These are phyloP conservation scores for Tupiocoris notatus DNA, from an alignment of 2,888 invertebrate genomes.

Conservation along the genomic window DNA sequence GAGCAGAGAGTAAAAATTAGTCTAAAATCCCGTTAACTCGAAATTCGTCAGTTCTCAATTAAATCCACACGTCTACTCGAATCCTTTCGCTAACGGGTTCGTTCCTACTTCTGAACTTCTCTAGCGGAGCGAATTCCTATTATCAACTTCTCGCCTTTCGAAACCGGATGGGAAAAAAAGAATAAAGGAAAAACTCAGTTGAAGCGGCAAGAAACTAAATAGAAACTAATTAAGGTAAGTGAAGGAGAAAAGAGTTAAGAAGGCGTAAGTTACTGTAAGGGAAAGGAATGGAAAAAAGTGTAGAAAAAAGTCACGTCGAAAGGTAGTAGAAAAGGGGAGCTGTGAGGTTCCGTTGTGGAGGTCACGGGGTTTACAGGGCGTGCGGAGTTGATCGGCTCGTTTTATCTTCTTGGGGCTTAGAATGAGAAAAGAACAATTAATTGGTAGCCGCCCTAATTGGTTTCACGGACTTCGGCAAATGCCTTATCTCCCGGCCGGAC, in stretches of 20 bases:
- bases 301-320: constrained; percentile 6
- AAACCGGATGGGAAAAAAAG: no score
- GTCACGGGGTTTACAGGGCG: background rate
- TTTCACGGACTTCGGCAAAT: constrained; percentile 28
- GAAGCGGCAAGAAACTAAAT: constrained; percentile 16
- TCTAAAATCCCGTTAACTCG: no score
- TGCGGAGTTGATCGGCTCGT: constrained; percentile 33
- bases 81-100: no score
- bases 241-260: constrained; percentile 35
- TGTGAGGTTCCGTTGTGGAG: no score
- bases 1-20: no score
- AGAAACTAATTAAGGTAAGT: constrained; percentile 41
- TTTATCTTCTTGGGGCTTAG: constrained; percentile 32
- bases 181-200: background rate
- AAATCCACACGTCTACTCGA: no score
- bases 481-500: constrained; percentile 1
- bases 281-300: background rate
- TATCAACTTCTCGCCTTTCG: background rate
- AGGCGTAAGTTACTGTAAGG: constrained; percentile 12
- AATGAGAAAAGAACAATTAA: constrained; percentile 41
- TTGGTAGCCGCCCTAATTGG: constrained; percentile 37
- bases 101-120: no score
- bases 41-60: no score
- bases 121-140: no score
- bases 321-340: background rate